These are phyloP conservation scores for Aleiodes testaceus DNA, from an alignment of 2,888 invertebrate species.

Conservation along the genomic window DNA sequence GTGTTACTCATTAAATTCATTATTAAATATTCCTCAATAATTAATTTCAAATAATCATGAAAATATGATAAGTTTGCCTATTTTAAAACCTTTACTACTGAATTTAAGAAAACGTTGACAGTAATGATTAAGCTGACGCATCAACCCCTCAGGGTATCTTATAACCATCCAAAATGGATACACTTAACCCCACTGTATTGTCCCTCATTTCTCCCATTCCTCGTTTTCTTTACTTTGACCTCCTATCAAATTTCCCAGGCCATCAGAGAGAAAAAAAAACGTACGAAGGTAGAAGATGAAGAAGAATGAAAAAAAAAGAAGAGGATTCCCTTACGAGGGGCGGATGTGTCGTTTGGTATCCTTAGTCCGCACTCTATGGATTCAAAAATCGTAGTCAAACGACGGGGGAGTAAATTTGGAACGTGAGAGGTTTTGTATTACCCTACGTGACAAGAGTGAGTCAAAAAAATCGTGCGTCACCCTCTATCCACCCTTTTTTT, in stretches of 20 bases:
- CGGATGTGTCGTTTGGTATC: conserved; percentile 16
- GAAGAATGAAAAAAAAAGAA: neutral
- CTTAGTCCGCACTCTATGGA: conserved; percentile 33
- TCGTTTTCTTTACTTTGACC: neutral
- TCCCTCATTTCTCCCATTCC: neutral
- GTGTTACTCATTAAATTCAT: too few relatives aligned
- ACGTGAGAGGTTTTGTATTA: conserved; percentile 24
- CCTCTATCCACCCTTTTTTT: conserved; percentile 14
- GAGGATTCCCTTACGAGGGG: conserved; percentile 26
- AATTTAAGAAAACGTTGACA: conserved; percentile 18
- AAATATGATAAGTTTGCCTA: too few relatives aligned
- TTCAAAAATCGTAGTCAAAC: conserved; percentile 42
- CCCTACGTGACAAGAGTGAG: conserved; percentile 30
- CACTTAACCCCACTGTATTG: conserved; percentile 38
- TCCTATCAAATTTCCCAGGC: conserved; percentile 42
- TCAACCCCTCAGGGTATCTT: conserved; percentile 32
- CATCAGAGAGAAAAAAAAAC: conserved; percentile 22
- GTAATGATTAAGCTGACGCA: conserved; percentile 35
- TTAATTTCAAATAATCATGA: too few relatives aligned
- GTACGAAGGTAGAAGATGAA: neutral
- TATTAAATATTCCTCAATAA: too few relatives aligned
- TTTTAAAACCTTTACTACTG: too few relatives aligned
- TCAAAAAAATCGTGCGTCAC: conserved; percentile 35
- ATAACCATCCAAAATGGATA: conserved; percentile 33
- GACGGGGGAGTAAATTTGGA: conserved; percentile 6